phyloP scores from a whole-genome alignment of 2,888 invertebrate genomes.

The Melanargia galathea region DNA sequence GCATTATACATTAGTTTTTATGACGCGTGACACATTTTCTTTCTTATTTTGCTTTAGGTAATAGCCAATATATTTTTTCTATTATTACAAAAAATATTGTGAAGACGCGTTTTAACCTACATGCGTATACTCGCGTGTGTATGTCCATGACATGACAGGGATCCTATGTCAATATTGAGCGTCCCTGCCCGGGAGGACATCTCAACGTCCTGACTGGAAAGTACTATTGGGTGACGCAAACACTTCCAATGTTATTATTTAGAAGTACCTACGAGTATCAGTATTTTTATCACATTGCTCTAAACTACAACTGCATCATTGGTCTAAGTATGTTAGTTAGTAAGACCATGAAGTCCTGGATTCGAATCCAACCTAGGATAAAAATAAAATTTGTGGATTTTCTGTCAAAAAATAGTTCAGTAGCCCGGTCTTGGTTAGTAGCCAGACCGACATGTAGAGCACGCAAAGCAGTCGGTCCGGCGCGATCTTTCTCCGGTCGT shows the following conservation, averaged over 20 bases:
- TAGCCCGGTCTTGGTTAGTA: too few relatives aligned
- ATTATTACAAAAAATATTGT: background rate
- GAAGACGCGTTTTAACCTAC: background rate
- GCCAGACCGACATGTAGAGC: too few relatives aligned
- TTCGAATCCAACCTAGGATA: too few relatives aligned
- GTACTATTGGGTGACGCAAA: constrained; percentile 8
- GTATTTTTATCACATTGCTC: background rate
- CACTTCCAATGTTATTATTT: constrained; percentile 14
- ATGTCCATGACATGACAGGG: constrained; percentile 1
- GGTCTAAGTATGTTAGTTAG: too few relatives aligned
- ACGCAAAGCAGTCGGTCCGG: too few relatives aligned
- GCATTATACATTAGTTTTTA: too few relatives aligned
- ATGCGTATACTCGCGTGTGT: background rate
- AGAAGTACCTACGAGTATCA: background rate
- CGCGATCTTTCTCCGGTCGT: too few relatives aligned
- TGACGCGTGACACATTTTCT: too few relatives aligned
- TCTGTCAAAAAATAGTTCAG: too few relatives aligned
- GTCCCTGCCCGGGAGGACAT: background rate
- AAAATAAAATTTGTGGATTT: too few relatives aligned
- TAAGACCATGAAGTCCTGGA: too few relatives aligned
- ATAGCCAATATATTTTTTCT: background rate
- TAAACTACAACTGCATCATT: too few relatives aligned
- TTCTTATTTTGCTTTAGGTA: background rate
- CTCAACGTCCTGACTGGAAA: constrained; percentile 5
- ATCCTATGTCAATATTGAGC: constrained; percentile 6